Percentiles rank a stretch among this genome's conserved stretches.
Evolutionary conservation across 2,888 invertebrate species (phyloP).

Genomic region (Pristionchus japonicus): DNA sequence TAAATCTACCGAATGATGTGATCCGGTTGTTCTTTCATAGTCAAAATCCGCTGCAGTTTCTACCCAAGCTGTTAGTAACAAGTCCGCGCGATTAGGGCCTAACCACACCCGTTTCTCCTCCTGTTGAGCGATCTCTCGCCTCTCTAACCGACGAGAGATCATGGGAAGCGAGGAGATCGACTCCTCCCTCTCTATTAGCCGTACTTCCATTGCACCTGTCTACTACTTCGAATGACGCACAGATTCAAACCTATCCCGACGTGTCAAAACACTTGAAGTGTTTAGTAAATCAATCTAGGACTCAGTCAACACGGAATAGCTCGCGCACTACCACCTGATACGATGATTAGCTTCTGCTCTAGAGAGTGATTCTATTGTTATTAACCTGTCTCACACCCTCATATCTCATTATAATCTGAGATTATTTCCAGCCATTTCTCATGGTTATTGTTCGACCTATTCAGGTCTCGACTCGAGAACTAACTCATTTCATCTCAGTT

Average conservation of each 20-base stretch:
- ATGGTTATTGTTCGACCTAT: too few relatives aligned
- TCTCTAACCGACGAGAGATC: neutral
- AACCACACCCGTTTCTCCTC: neutral
- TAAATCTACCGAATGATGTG: neutral
- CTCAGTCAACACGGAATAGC: too few relatives aligned
- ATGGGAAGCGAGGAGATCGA: neutral
- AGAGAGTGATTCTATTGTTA: too few relatives aligned
- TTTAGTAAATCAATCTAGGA: neutral
- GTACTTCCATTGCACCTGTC: neutral
- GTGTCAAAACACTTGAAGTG: neutral
- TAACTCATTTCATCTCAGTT: neutral
- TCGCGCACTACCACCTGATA: too few relatives aligned
- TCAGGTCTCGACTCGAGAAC: too few relatives aligned
- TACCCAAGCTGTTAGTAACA: neutral
- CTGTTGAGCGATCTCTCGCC: neutral
- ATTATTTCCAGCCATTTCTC: too few relatives aligned
- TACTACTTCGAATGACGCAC: neutral
- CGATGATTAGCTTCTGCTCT: too few relatives aligned
- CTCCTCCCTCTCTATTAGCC: neutral
- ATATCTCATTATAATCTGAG: too few relatives aligned
- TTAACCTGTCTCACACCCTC: too few relatives aligned
- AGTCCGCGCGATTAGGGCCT: neutral
- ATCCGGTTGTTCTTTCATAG: neutral
- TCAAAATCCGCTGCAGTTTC: neutral
- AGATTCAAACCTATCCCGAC: neutral